Evolutionary conservation across 2,888 invertebrate species (phyloP).

Genomic region (Thymelicus sylvestris): DNA sequence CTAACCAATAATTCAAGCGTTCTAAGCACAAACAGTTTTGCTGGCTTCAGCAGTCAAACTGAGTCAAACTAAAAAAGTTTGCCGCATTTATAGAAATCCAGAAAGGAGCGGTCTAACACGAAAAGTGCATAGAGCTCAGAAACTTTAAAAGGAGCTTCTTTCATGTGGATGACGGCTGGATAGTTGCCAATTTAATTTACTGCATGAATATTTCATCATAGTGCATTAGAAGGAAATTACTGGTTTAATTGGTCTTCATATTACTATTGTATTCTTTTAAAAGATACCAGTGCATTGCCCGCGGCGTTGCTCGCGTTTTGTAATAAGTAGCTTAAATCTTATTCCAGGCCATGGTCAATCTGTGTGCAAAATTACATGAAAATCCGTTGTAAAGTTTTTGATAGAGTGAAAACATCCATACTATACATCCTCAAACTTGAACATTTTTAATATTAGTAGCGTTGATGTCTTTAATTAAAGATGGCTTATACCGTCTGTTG

Average conservation of each 20-base stretch:
- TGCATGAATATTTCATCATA: conserved; percentile 33
- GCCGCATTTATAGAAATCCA: conserved; percentile 35
- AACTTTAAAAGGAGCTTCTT: conserved; percentile 35
- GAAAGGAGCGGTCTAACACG: conserved; percentile 34
- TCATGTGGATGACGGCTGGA: conserved; percentile 37
- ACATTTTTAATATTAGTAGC: no score
- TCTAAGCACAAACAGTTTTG: conserved; percentile 15
- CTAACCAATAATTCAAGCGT: neutral
- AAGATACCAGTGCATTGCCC: no score
- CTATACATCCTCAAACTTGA: no score
- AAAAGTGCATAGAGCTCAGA: conserved; percentile 37
- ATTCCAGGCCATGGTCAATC: no score
- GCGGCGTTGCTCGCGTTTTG: no score
- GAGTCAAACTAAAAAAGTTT: conserved; percentile 20
- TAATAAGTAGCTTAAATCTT: no score
- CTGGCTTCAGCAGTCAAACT: conserved; percentile 1
- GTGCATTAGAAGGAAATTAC: conserved; percentile 26
- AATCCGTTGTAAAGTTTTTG: no score
- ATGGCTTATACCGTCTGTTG: no score
- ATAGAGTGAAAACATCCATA: no score
- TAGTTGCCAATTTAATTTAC: conserved; percentile 36
- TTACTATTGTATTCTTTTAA: no score
- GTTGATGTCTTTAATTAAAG: no score
- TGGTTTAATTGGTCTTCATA: conserved; percentile 30
- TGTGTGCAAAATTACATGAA: no score